Base-by-base conservation (phyloP, 2,888 invertebrate genomes). In the Hesperia comma region DNA sequence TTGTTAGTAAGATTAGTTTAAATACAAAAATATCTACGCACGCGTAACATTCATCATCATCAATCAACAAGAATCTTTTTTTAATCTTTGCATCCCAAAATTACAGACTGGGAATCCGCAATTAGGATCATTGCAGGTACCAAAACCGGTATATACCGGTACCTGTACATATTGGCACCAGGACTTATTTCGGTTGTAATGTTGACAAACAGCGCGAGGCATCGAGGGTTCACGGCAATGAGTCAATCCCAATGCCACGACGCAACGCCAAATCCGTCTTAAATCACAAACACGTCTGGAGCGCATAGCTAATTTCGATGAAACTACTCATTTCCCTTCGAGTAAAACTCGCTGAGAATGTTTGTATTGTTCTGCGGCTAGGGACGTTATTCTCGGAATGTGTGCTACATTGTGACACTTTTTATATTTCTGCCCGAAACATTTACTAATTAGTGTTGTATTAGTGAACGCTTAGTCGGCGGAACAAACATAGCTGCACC, bases 211-310 rank as follows among this genome's bases (percentile, higher is more conserved):
- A 63, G 46, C 43, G 37, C 63, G 19, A 46, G 46, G 56, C 41
- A 61, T 41, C 53, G 40, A 49, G 53, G 15, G 46, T 60, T 54
- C 53, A 19, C 46, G 53, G 15, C 54, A 61, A 58, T 68, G 68
- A 70, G 64, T 70, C 69, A 70, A 68, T 70, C 69, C 33, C 37
- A 37, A 37, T 37, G 37, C 14, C 15, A 40, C 66, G 63, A 15
- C 26, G 12, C 41, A 41, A 54, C 41, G 41, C 15, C 61, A 26
- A 62, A 46, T 32, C 26, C 55, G 32, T 55, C 32, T 32, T 43
- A 54, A 43, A 55, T 63, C 55, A 46, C 15, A 53, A 53, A 63
- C 63, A 53, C 10, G 62, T 43, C 8, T 46, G 56, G 63, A 40
- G 56, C 33, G 43, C 43, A 37, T 17, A 37, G 26, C 43, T 63